Conservation (phyloP, 2,113 vertebrate species). For the Osmerus eperlanus region DNA sequence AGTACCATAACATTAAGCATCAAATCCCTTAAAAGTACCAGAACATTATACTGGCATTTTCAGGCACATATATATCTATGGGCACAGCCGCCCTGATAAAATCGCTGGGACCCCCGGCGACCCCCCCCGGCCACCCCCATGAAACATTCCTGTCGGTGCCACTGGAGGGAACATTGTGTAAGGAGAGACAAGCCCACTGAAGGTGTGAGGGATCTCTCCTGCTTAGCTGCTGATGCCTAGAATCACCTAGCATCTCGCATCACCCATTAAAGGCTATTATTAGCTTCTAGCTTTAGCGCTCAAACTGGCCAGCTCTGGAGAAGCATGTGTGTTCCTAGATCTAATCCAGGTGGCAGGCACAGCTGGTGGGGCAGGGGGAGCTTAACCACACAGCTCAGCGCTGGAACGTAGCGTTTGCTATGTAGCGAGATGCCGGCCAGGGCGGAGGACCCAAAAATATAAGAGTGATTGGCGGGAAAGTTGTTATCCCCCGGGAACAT, state of each 20-base stretch:
- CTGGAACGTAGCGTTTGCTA: not conserved
- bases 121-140: too few species aligned
- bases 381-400: not conserved
- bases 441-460: not conserved
- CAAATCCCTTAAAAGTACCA: not conserved
- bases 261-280: slow-evolving; percentile 29
- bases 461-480: not conserved
- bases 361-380: not conserved
- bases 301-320: not conserved
- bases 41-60: too few species aligned
- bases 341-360: not conserved
- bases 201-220: too few species aligned
- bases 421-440: not conserved
- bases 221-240: not conserved
- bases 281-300: not conserved
- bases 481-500: too few species aligned
- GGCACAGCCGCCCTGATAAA: too few species aligned
- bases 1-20: too few species aligned
- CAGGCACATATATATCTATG: too few species aligned
- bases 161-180: too few species aligned
- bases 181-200: too few species aligned
- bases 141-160: too few species aligned
- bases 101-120: too few species aligned
- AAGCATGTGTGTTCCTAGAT: not conserved
- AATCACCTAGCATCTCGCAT: not conserved